A percentile compares a stretch with the other conserved stretches of the same genome.
phyloP scores from a whole-genome alignment of 2,113 vertebrate species.

The Esox niger region DNA sequence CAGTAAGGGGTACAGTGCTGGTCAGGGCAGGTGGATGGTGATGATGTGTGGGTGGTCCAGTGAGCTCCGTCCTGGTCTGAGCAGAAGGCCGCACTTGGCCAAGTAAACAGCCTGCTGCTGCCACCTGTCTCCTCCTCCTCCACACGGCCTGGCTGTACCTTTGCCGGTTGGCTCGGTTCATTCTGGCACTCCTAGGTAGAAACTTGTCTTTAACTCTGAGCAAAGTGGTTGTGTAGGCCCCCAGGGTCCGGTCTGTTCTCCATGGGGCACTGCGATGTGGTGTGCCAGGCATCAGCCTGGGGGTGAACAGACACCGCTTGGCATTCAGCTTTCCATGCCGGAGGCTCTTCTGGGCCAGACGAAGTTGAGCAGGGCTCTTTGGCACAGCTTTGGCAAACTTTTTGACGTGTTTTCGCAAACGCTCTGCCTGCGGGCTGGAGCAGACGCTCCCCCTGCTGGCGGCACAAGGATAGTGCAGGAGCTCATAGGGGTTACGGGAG shows the following conservation, averaged over 20 bases:
- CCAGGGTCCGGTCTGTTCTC: slow-evolving; percentile 23
- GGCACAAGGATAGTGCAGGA: slow-evolving; percentile 79
- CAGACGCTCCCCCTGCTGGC: slow-evolving; percentile 72
- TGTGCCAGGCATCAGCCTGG: slow-evolving; percentile 1
- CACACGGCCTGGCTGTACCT: slow-evolving; percentile 19
- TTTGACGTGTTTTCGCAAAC: slow-evolving; percentile 89
- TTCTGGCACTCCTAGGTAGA: slow-evolving; percentile 47
- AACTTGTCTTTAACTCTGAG: slow-evolving; percentile 62
- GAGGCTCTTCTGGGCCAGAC: slow-evolving; percentile 72
- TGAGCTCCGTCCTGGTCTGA: slow-evolving; percentile 29
- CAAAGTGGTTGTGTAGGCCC: slow-evolving; percentile 51
- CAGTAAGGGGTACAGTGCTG: slow-evolving; percentile 36
- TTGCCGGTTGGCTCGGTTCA: slow-evolving; percentile 25
- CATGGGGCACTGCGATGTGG: slow-evolving; percentile 7
- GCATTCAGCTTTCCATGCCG: slow-evolving; percentile 65
- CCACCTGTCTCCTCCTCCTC: neutral
- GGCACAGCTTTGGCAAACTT: slow-evolving; percentile 91
- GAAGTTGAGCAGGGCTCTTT: slow-evolving; percentile 83
- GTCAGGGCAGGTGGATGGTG: slow-evolving; percentile 14
- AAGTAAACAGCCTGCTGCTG: slow-evolving; percentile 8
- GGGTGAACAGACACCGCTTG: slow-evolving; percentile 72
- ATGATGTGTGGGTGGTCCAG: slow-evolving; percentile 19
- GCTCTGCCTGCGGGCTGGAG: slow-evolving; percentile 78
- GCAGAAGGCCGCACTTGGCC: slow-evolving; percentile 15
- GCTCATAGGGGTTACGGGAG: slow-evolving; percentile 83